Evolutionary conservation across 2,888 invertebrate species (phyloP).

Genomic region (Amphipyra berbera): DNA sequence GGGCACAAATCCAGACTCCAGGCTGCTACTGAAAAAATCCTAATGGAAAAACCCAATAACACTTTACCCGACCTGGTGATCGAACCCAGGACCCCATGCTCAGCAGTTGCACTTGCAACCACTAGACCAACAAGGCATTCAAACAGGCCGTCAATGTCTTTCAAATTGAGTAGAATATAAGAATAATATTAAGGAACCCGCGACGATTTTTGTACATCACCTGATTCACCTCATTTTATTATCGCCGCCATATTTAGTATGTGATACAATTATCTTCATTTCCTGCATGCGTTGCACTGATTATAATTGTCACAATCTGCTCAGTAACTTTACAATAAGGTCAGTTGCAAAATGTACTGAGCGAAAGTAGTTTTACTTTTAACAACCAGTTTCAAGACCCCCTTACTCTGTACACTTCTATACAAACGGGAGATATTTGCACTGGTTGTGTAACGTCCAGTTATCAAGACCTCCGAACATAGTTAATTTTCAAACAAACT

Average conservation of each 20-base stretch:
- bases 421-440: slow-evolving; percentile 11
- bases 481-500: slow-evolving; percentile 3
- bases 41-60: too few relatives aligned
- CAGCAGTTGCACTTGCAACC: too few relatives aligned
- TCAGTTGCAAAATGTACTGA: slow-evolving; percentile 75
- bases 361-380: slow-evolving; percentile 81
- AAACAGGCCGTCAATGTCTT: too few relatives aligned
- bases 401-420: fast-evolving
- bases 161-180: too few relatives aligned
- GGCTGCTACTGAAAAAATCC: too few relatives aligned
- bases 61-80: too few relatives aligned
- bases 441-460: slow-evolving; percentile 27
- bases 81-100: too few relatives aligned
- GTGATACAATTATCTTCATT: slow-evolving; percentile 48
- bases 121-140: too few relatives aligned
- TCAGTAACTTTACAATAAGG: slow-evolving; percentile 73
- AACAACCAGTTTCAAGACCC: slow-evolving; percentile 54
- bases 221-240: slow-evolving; percentile 24
- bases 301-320: slow-evolving; percentile 69
- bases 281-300: slow-evolving; percentile 60
- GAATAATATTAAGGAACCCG: slow-evolving; percentile 5
- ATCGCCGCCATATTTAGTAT: slow-evolving; percentile 21
- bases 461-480: slow-evolving; percentile 19
- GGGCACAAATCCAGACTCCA: too few relatives aligned
- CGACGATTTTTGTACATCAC: neutral